Conservation (phyloP, 2,113 vertebrate genomes). For the Murina feae region DNA sequence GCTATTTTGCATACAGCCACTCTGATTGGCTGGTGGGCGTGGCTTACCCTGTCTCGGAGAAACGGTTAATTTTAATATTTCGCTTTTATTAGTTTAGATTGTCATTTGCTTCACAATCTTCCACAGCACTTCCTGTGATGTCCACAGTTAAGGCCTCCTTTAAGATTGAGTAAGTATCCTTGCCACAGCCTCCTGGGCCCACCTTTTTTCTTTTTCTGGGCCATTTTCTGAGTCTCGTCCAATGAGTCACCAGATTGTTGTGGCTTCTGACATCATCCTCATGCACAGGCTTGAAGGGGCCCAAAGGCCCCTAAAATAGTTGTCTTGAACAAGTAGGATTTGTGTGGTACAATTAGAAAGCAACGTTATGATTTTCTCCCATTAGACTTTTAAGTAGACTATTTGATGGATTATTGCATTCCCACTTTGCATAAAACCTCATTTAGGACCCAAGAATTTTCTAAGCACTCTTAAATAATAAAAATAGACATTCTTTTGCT, state of each 20-base stretch:
- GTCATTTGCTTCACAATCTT: neutral
- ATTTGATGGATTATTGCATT: neutral
- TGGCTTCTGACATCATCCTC: neutral
- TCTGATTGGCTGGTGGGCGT: no score
- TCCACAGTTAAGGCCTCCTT: neutral
- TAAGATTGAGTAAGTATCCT: neutral
- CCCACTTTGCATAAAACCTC: neutral
- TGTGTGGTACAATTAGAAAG: neutral
- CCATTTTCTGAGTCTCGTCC: neutral
- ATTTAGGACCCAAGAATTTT: neutral
- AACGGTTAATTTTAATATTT: no score
- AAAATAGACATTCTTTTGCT: neutral
- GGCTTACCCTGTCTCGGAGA: no score
- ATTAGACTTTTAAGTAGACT: neutral
- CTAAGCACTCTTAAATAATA: neutral
- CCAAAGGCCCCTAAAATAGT: neutral
- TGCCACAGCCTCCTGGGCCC: neutral
- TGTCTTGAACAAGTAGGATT: neutral
- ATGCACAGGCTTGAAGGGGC: neutral
- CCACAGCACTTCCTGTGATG: neutral
- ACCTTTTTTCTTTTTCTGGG: neutral
- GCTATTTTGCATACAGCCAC: no score
- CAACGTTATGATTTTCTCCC: neutral
- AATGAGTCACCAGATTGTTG: neutral
- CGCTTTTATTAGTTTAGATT: no score